Conservation (phyloP, 1,140 invertebrate genomes). For the Andricus grossulariae region DNA sequence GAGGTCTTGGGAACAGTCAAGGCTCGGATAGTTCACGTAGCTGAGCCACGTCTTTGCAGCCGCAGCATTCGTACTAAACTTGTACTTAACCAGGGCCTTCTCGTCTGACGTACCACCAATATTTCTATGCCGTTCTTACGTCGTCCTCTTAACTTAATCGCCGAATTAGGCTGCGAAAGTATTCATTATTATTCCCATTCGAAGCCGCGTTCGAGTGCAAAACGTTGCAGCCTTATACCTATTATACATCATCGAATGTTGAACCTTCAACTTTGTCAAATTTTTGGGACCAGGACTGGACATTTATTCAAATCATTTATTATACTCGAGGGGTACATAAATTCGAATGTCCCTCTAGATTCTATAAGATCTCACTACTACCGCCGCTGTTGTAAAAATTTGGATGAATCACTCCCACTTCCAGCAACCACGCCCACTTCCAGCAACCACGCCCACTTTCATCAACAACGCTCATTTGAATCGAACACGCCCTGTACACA, state of each 20-base stretch:
- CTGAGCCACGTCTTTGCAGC: constrained; percentile 75
- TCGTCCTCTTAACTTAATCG: constrained; percentile 2
- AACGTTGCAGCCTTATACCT: constrained; percentile 3
- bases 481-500: too few relatives aligned
- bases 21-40: constrained; percentile 72
- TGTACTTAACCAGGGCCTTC: constrained; percentile 23
- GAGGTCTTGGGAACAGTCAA: constrained; percentile 70
- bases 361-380: too few relatives aligned
- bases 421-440: too few relatives aligned
- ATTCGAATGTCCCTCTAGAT: too few relatives aligned
- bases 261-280: background rate
- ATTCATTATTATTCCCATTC: background rate
- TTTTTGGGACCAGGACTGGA: constrained; percentile 17
- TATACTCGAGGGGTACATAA: background rate
- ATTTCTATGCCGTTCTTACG: constrained; percentile 18
- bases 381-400: too few relatives aligned
- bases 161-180: background rate
- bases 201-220: constrained; percentile 26
- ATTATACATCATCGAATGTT: background rate
- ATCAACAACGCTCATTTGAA: too few relatives aligned
- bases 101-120: constrained; percentile 9
- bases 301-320: background rate
- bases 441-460: too few relatives aligned
- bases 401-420: too few relatives aligned
- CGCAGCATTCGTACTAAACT: constrained; percentile 74